Conservation (phyloP, 2,888 invertebrate species). For the Calameuta idolon region DNA sequence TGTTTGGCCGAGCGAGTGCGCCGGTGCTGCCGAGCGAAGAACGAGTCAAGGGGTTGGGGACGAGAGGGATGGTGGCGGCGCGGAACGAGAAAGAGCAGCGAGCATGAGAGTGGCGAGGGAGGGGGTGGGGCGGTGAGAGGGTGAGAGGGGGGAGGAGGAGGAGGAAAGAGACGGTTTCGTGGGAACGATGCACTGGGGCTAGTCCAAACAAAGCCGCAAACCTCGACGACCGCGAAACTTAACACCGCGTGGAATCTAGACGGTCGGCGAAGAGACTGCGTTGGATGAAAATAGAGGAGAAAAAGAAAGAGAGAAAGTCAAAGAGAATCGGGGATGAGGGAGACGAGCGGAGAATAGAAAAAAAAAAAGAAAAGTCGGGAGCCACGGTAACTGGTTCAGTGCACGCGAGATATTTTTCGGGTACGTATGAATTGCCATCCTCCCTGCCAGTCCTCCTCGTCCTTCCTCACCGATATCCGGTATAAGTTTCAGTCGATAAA, state of each 20-base stretch:
- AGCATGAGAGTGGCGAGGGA: too few relatives aligned
- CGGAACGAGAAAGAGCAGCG: too few relatives aligned
- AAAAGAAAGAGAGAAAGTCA: conserved; percentile 12
- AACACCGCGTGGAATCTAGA: conserved; percentile 50
- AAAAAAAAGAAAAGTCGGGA: conserved; percentile 26
- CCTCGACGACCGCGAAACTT: conserved; percentile 61
- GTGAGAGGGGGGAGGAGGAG: conserved; percentile 15
- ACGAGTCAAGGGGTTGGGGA: neutral
- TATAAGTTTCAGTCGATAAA: conserved; percentile 33
- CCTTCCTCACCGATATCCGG: neutral
- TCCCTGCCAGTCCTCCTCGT: neutral
- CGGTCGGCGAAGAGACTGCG: conserved; percentile 18
- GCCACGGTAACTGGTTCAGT: conserved; percentile 37
- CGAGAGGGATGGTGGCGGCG: neutral
- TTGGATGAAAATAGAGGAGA: conserved; percentile 25
- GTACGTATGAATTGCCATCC: neutral
- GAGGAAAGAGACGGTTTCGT: conserved; percentile 39
- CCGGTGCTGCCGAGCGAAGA: neutral
- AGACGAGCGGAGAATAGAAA: conserved; percentile 17
- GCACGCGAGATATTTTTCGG: conserved; percentile 35
- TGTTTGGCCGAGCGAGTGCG: neutral
- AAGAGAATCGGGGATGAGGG: conserved; percentile 17
- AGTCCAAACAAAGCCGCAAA: conserved; percentile 60
- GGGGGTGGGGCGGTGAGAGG: neutral
- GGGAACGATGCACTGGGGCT: conserved; percentile 49